Evolutionary conservation across 2,797 vertebrate genomes (phyloP), one percentile per base, ranked within the genome.

Genomic region (Coranthus polyacanthus): DNA sequence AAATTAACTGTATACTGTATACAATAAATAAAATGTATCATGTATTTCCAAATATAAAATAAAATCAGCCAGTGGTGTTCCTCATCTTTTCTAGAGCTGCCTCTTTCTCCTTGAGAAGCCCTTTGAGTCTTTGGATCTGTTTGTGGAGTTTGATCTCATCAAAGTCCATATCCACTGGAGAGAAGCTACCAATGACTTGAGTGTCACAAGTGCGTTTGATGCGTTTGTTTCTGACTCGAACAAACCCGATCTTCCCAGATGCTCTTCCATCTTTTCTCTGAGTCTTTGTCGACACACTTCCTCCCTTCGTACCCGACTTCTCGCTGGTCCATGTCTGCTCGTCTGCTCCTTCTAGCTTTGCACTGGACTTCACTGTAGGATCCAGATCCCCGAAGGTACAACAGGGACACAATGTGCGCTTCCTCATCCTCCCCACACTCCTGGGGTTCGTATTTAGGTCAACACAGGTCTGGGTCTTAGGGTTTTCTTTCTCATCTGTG

Each of bases 71-170:
- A 39, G 68, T 44, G 38, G 50, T 74, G 18, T 49, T 76, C 42
- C 73, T 81, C 18, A 88, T 78, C 61, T 70, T 50, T 39, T 91
- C 82, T 22, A 91, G 70, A 4, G 86, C 81, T 1, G 78, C 85
- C 32, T 90, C 89, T 18, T 92, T 87, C 58, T 91, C 75, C 26
- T 49, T 82, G 34, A 92, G 78, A 18, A 88, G 81, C 45, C 87
- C 70, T 47, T 64, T 83, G 42, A 90, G 81, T 47, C 69, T 81
- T 47, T 37, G 49, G 43, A 88, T 91, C 69, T 81, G 84, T 47
- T 91, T 74, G 0, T 76, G 65, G 11, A 68, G 68, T 11, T 79
- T 75, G 0, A 89, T 52, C 50, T 90, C 79, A 52, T 72, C 12
- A 15, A 1, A 8, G 67, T 85, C 84, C 49, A 37, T 42, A 10